These are phyloP conservation scores for Cabera pusaria DNA, from an alignment of 2,888 invertebrate genomes.

Conservation along the genomic window DNA sequence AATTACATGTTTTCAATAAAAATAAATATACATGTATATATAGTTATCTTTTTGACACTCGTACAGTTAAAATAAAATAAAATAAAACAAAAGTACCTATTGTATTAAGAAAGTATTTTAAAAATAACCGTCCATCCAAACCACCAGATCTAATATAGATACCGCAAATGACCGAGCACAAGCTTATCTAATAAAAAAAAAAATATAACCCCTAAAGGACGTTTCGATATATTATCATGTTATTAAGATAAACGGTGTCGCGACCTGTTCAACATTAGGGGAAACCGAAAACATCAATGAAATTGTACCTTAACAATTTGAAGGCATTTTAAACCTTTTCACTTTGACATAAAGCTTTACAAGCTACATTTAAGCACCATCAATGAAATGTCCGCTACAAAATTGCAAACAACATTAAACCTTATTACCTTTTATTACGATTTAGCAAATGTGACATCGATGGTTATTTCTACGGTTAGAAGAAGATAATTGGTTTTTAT, in stretches of 20 bases:
- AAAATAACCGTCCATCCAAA: conserved; percentile 12
- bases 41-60: too few species aligned
- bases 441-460: conserved; percentile 1
- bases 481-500: conserved; percentile 30
- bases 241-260: conserved; percentile 69
- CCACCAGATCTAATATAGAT: conserved; percentile 55
- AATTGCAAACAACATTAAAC: background rate
- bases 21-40: too few species aligned
- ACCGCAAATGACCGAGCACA: conserved; percentile 54
- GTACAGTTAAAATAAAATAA: too few species aligned
- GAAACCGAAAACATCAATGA: conserved; percentile 12
- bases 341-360: background rate
- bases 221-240: conserved; percentile 57
- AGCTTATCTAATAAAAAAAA: conserved; percentile 40
- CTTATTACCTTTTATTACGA: conserved; percentile 3
- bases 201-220: conserved; percentile 44
- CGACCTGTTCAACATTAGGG: conserved; percentile 33
- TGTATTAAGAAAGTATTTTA: too few species aligned
- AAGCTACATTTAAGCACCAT: background rate
- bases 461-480: conserved; percentile 15
- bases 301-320: conserved; percentile 3
- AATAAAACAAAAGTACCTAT: too few species aligned
- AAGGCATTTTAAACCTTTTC: conserved; percentile 3
- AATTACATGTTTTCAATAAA: conserved; percentile 46
- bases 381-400: conserved; percentile 1